Conservation (phyloP, 2,113 vertebrate species). For the Astatotilapia flaviijosephi region DNA sequence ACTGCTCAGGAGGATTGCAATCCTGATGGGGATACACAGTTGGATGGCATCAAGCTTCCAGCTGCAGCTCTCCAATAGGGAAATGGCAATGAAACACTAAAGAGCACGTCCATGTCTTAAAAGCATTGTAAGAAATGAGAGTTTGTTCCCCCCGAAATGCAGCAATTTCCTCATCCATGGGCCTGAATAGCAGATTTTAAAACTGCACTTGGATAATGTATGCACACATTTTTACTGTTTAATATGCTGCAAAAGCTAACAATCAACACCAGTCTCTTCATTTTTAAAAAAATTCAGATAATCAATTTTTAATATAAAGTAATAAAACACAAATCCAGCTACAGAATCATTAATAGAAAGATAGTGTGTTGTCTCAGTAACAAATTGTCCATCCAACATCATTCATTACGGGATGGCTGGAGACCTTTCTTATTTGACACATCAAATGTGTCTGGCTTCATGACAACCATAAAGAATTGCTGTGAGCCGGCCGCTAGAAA, state of each 20-base stretch:
- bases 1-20: not conserved
- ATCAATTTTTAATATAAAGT: not conserved
- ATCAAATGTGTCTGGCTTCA: conserved; percentile 64
- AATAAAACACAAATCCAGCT: not conserved
- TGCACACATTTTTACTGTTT: not conserved
- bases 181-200: not conserved
- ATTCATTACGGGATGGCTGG: conserved; percentile 63
- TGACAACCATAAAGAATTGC: conserved; percentile 75
- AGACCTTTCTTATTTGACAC: conserved; percentile 60
- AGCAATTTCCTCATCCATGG: not conserved
- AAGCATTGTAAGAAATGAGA: not conserved
- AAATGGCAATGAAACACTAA: not conserved
- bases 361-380: conserved; percentile 1
- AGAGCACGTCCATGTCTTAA: not conserved
- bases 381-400: conserved; percentile 50
- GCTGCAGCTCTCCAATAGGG: not conserved
- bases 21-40: not conserved
- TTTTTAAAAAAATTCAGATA: not conserved
- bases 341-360: not conserved
- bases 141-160: not conserved
- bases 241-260: not conserved
- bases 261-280: not conserved
- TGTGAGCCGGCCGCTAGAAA: conserved; percentile 60
- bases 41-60: not conserved
- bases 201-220: not conserved